These are phyloP conservation scores for Zingel zingel DNA, from an alignment of 2,113 vertebrate species.

Conservation along the genomic window DNA sequence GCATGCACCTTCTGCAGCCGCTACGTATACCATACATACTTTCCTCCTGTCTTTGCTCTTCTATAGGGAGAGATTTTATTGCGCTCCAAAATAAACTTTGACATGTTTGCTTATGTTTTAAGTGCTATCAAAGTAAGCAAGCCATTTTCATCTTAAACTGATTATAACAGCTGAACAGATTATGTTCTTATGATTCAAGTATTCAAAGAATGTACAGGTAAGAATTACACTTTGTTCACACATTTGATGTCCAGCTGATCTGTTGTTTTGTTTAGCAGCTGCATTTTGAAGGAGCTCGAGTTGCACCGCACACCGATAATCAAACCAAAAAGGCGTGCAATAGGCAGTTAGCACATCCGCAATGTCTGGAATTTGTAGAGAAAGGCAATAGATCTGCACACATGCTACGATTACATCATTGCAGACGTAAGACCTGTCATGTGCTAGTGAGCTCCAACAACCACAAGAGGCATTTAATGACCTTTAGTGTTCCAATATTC, in stretches of 20 bases:
- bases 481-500: slow-evolving; percentile 1
- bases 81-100: slow-evolving; percentile 22
- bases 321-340: background rate
- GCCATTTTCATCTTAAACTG: background rate
- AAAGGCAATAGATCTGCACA: slow-evolving; percentile 5
- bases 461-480: slow-evolving; percentile 3
- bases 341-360: background rate
- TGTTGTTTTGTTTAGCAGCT: background rate
- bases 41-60: background rate
- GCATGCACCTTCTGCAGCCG: slow-evolving; percentile 14
- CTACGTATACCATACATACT: background rate
- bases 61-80: background rate
- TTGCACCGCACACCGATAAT: background rate
- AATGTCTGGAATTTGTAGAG: background rate
- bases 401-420: background rate
- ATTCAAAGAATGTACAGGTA: background rate
- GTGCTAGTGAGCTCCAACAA: background rate
- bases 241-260: background rate
- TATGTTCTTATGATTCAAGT: background rate
- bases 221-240: background rate
- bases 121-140: background rate
- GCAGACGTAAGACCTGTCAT: slow-evolving; percentile 3
- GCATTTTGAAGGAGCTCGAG: background rate
- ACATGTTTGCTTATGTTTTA: background rate
- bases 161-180: background rate